A percentile compares a stretch with the other conserved stretches of the same genome.
Conservation (phyloP, 1,140 invertebrate species). For the Acromyrmex charruanus region DNA sequence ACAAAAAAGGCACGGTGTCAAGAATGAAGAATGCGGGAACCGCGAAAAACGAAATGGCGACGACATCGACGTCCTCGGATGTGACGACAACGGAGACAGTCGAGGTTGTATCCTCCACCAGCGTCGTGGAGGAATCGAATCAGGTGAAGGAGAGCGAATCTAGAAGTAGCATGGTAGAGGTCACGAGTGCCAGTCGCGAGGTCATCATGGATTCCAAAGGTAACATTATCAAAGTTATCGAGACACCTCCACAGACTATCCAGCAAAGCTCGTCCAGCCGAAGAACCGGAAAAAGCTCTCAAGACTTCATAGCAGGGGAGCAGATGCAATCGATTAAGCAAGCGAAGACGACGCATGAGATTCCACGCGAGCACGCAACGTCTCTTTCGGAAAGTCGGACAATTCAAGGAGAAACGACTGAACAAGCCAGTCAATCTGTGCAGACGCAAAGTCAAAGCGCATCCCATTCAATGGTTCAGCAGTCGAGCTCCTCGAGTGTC, state of each 20-base stretch:
- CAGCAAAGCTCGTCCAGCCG: slow-evolving; percentile 60
- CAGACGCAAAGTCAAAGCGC: slow-evolving; percentile 58
- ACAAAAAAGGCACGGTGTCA: slow-evolving; percentile 52
- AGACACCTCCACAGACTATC: slow-evolving; percentile 68
- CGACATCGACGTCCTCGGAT: slow-evolving; percentile 63
- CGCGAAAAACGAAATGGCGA: slow-evolving; percentile 67
- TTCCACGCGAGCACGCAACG: slow-evolving; percentile 2
- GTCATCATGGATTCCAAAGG: slow-evolving; percentile 82
- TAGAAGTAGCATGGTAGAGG: slow-evolving; percentile 77
- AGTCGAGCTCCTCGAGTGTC: slow-evolving; percentile 59
- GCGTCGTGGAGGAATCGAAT: slow-evolving; percentile 79
- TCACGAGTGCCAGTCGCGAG: slow-evolving; percentile 79
- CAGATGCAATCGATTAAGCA: slow-evolving; percentile 71
- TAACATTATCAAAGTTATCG: slow-evolving; percentile 80
- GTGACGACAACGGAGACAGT: slow-evolving; percentile 64
- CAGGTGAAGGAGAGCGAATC: slow-evolving; percentile 76
- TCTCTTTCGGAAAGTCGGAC: not conserved
- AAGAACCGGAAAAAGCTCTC: slow-evolving; percentile 65
- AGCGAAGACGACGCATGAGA: slow-evolving; percentile 36
- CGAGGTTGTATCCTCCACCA: slow-evolving; percentile 78
- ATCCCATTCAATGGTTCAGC: slow-evolving; percentile 44
- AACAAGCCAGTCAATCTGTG: not conserved
- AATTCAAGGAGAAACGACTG: slow-evolving; percentile 9
- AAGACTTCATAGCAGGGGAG: slow-evolving; percentile 77
- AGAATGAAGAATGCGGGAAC: slow-evolving; percentile 68